Evolutionary conservation across 2,113 vertebrate species (phyloP), one percentile per base, ranked within the genome.

Genomic region (Riparia riparia): DNA sequence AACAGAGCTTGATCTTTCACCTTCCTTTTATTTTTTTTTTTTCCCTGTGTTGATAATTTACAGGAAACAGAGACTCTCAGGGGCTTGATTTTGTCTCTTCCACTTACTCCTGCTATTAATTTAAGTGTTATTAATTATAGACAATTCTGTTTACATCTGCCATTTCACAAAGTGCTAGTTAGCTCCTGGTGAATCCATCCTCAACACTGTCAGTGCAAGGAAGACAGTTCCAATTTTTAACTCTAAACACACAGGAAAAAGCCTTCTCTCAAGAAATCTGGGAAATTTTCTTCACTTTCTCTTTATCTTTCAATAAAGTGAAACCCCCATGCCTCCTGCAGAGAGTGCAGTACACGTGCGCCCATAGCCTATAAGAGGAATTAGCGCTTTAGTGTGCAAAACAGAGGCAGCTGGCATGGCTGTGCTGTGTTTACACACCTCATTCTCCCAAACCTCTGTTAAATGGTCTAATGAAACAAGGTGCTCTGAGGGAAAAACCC

Each of bases 391-490:
- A 12, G 22, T n/a, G 76, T 42, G 54, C 68, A 78, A 91, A 92
- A 78, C 83, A 78, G 42, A 68, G 86, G 80, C 81, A 95, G 83
- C 83, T 95, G 93, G 47, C 45, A 2, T n/a, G 69, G 69, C 60
- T 79, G 44, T 22, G 32, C 45, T 71, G 72, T 94, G 76, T 92
- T 97, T 89, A 89, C 93, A 91, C 65, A 84, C 61, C 72, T 95
- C 53, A 7, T 60, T 76, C 93, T 74, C 47, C 21, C 65, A 89
- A 84, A 85, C 86, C 65, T 74, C 51, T 74, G 60, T 60, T 93
- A 95, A 90, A 95, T 51, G 61, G 28, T 56, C 89, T 95, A 89
- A 92, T 78, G 69, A 95, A 82, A 94, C n/a, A 84, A 86, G 80
- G 77, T 89, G 86, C 80, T 95, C 34, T 57, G 65, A 91, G 73